These are phyloP conservation scores for Phrynosoma platyrhinos DNA, from an alignment of 2,113 vertebrate species.

Conservation along the genomic window DNA sequence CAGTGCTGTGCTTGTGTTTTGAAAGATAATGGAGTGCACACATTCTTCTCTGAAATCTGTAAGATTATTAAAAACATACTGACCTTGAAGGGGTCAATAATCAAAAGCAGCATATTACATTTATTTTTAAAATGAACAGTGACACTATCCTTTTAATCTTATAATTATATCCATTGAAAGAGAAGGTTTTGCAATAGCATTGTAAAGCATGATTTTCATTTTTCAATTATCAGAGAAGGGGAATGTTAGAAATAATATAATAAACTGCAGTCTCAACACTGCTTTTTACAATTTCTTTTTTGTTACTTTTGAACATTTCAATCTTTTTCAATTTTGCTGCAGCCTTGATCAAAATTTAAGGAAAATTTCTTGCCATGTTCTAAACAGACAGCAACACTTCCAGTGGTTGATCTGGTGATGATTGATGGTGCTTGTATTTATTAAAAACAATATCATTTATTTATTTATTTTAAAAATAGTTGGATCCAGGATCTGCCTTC, in stretches of 20 bases:
- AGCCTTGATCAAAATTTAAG: background rate
- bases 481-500: too few species aligned
- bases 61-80: conserved; percentile 32
- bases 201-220: background rate
- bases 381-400: background rate
- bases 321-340: background rate
- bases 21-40: conserved; percentile 21
- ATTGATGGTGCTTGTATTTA: background rate
- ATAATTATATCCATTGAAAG: conserved; percentile 29
- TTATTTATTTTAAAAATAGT: background rate
- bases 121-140: conserved; percentile 17
- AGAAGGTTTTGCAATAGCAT: conserved; percentile 14
- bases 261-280: background rate
- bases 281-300: background rate
- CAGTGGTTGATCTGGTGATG: background rate
- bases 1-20: conserved; percentile 24
- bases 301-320: background rate
- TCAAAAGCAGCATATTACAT: conserved; percentile 20
- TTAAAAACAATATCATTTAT: background rate
- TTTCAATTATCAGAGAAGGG: background rate
- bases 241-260: conserved; percentile 17
- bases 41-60: conserved; percentile 33
- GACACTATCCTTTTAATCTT: conserved; percentile 12
- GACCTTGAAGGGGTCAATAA: conserved; percentile 41
- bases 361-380: background rate